Evolutionary conservation across 2,797 vertebrate species (phyloP).

Genomic region (Ambastaia sidthimunki): DNA sequence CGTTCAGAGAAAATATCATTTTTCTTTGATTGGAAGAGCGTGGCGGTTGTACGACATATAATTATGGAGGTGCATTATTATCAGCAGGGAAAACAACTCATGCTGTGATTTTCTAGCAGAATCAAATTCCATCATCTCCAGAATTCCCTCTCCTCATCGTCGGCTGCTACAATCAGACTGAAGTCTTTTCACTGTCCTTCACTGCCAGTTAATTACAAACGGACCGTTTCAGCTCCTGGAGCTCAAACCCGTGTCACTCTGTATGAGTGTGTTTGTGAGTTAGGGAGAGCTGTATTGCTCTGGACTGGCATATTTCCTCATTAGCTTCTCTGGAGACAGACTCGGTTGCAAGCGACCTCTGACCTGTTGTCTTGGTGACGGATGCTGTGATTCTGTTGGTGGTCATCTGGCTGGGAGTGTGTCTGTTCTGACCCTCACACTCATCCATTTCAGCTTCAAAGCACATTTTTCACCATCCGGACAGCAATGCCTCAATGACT

Average conservation of each 20-base stretch:
- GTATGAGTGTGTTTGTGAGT: slow-evolving; percentile 25
- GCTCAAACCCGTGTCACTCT: slow-evolving; percentile 15
- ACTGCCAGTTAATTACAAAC: slow-evolving; percentile 49
- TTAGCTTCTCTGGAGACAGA: slow-evolving; percentile 56
- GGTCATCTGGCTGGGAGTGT: slow-evolving; percentile 50
- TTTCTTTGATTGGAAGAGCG: slow-evolving; percentile 36
- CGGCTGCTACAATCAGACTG: slow-evolving; percentile 14
- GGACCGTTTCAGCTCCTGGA: slow-evolving; percentile 25
- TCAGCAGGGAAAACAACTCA: slow-evolving; percentile 27
- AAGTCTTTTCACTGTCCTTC: slow-evolving; percentile 36
- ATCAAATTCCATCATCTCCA: slow-evolving; percentile 33
- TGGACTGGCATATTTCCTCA: slow-evolving; percentile 57
- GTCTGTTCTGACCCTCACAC: slow-evolving; percentile 41
- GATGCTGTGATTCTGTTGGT: slow-evolving; percentile 52
- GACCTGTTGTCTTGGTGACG: slow-evolving; percentile 52
- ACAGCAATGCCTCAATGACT: slow-evolving; percentile 1
- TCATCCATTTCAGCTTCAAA: slow-evolving; percentile 38
- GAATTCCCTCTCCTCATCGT: neutral
- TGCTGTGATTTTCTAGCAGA: slow-evolving; percentile 35
- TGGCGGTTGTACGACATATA: slow-evolving; percentile 13
- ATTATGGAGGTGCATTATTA: slow-evolving; percentile 36
- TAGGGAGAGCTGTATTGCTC: slow-evolving; percentile 29
- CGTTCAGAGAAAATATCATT: slow-evolving; percentile 26
- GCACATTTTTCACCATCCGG: slow-evolving; percentile 12
- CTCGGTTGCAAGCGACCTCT: slow-evolving; percentile 33